A percentile compares a stretch with the other conserved stretches of the same genome.
These are phyloP conservation scores for Dermatophagoides farinae DNA, from an alignment of 1,140 invertebrate species.

Conservation along the genomic window DNA sequence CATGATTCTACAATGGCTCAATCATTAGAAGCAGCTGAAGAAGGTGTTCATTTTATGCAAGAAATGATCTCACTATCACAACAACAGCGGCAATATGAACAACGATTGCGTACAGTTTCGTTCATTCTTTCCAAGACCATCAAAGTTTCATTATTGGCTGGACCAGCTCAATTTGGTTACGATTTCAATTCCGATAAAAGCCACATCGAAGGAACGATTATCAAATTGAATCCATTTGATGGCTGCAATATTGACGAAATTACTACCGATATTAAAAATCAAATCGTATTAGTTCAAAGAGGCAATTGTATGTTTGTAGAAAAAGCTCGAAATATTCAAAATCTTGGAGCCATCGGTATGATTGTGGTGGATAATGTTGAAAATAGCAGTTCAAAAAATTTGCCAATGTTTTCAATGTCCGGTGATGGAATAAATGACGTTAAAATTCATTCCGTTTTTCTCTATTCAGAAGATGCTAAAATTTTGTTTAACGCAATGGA, in stretches of 20 bases:
- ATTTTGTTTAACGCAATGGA: conserved; percentile 34
- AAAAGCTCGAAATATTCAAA: conserved; percentile 66
- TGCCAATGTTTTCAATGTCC: conserved; percentile 83
- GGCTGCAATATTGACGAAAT: conserved; percentile 40
- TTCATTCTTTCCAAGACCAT: conserved; percentile 13
- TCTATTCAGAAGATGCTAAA: conserved; percentile 57
- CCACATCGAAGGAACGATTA: conserved; percentile 24
- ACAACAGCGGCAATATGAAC: conserved; percentile 28
- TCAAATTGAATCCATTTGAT: conserved; percentile 41
- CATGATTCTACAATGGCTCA: conserved; percentile 53
- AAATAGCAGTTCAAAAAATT: conserved; percentile 43
- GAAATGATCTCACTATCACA: conserved; percentile 85
- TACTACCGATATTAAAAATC: conserved; percentile 42
- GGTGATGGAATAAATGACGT: conserved; percentile 74
- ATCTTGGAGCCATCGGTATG: conserved; percentile 55
- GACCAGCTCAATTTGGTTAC: conserved; percentile 75
- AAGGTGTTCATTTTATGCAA: conserved; percentile 85
- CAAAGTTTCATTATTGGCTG: conserved; percentile 40
- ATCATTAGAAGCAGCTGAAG: conserved; percentile 59
- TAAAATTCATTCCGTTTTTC: conserved; percentile 68
- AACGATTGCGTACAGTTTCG: conserved; percentile 16
- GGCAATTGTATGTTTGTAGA: conserved; percentile 90
- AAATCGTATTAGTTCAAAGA: conserved; percentile 61
- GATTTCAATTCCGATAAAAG: conserved; percentile 32
- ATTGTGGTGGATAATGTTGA: conserved; percentile 72